A percentile compares a stretch with the other conserved stretches of the same genome.
These are phyloP conservation scores for Drosophila takahashii DNA, from an alignment of 1,140 invertebrate genomes.

Conservation along the genomic window DNA sequence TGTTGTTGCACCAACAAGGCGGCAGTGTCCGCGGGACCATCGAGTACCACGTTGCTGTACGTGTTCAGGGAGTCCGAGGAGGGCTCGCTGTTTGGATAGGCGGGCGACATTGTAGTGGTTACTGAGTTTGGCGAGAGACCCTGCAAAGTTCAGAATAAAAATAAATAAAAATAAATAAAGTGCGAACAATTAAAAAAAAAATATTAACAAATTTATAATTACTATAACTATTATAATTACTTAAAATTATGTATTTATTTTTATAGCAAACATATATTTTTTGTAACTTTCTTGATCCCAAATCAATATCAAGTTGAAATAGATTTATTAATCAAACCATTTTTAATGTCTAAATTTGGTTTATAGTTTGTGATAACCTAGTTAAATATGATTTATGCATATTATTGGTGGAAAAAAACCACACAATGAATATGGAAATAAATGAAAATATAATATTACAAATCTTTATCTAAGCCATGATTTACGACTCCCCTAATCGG, in stretches of 20 bases:
- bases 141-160: conserved; percentile 67
- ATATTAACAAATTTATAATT: too few relatives aligned
- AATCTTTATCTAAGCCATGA: background rate
- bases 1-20: conserved; percentile 74
- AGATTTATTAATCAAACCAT: background rate
- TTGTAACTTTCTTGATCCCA: background rate
- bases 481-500: background rate
- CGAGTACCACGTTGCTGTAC: conserved; percentile 79
- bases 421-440: background rate
- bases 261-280: background rate
- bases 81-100: conserved; percentile 88
- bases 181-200: too few relatives aligned
- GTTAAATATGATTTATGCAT: background rate
- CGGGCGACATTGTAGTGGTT: conserved; percentile 88
- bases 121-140: conserved; percentile 87
- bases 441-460: background rate
- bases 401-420: background rate
- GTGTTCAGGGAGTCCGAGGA: conserved; percentile 86
- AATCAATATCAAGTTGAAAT: background rate
- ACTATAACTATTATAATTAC: too few relatives aligned
- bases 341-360: background rate
- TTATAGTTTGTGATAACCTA: background rate
- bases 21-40: conserved; percentile 54
- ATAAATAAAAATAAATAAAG: too few relatives aligned
- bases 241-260: background rate